These are phyloP conservation scores for Alethe castanea DNA, from an alignment of 2,113 vertebrate species.

Conservation along the genomic window DNA sequence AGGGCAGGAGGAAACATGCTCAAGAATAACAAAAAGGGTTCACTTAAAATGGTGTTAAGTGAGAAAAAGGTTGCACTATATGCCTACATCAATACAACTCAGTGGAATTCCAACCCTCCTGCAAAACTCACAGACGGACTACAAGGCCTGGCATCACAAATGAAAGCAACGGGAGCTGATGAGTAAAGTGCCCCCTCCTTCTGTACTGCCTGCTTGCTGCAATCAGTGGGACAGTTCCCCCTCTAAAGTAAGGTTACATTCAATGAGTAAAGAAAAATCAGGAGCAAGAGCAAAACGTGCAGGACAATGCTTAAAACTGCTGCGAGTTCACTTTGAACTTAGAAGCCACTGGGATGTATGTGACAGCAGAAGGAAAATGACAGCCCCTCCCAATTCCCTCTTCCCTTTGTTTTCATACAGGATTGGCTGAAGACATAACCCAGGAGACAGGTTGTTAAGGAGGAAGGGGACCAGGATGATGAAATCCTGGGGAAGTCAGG, in stretches of 20 bases:
- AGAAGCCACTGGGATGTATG: background rate
- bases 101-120: background rate
- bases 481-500: background rate
- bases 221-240: background rate
- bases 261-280: background rate
- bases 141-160: background rate
- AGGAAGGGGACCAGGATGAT: background rate
- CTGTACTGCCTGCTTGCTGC: background rate
- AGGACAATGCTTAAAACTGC: background rate
- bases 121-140: background rate
- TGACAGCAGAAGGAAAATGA: background rate
- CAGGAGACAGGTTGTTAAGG: background rate
- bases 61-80: background rate
- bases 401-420: background rate
- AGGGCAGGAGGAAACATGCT: background rate
- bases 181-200: background rate
- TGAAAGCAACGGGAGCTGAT: background rate
- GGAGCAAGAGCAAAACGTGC: background rate
- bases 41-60: background rate
- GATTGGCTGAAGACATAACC: background rate
- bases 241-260: background rate
- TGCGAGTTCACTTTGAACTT: background rate
- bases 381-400: background rate
- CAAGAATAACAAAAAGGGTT: background rate
- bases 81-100: background rate